Evolutionary conservation across 2,797 vertebrate genomes (phyloP).

Genomic region (Florisuga fusca): DNA sequence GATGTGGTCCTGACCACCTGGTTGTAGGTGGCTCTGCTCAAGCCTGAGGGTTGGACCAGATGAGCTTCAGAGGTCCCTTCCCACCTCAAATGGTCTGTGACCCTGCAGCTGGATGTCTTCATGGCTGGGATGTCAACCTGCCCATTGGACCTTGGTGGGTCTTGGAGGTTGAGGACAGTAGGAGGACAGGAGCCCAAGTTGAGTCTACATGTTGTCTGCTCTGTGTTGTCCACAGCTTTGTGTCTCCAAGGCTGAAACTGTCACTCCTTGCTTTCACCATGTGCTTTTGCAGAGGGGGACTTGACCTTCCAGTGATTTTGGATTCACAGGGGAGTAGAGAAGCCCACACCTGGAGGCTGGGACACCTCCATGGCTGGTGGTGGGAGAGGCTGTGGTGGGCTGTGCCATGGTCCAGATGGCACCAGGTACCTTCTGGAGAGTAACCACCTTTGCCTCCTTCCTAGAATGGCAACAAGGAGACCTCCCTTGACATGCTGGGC

Average conservation of each 20-base stretch:
- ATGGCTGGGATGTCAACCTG: too few species aligned
- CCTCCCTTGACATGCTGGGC: constrained; percentile 91
- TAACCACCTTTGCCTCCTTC: constrained; percentile 36
- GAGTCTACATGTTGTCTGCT: not conserved
- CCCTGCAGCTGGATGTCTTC: not conserved
- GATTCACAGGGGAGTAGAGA: not conserved
- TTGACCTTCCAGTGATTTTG: not conserved
- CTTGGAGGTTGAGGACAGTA: accelerated
- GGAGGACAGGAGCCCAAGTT: too few species aligned
- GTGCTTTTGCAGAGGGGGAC: not conserved
- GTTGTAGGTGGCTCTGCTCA: not conserved
- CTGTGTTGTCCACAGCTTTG: not conserved
- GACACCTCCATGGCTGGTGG: accelerated
- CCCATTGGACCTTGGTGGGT: not conserved
- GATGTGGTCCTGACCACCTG: not conserved
- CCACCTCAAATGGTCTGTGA: not conserved
- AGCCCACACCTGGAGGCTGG: accelerated
- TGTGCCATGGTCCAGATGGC: accelerated
- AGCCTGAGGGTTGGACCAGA: not conserved
- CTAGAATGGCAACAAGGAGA: constrained; percentile 94
- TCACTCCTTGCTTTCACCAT: too few species aligned
- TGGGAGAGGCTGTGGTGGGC: not conserved
- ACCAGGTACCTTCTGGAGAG: accelerated
- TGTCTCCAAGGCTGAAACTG: not conserved
- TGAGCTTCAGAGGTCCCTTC: not conserved